phyloP scores from a whole-genome alignment of 2,797 vertebrate species.

The Danionella dracula region DNA sequence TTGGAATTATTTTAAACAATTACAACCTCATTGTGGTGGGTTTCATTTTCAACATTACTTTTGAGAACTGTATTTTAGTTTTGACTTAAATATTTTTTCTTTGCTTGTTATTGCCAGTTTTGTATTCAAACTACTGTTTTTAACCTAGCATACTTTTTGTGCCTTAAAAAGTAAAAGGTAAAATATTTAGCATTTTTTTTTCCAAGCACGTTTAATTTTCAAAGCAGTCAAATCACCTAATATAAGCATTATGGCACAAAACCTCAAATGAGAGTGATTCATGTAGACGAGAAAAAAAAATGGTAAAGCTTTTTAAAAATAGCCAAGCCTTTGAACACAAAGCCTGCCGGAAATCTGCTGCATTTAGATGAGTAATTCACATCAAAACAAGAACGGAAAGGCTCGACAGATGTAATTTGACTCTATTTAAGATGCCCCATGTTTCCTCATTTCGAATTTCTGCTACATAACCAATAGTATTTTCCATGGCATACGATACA shows the following conservation, averaged over 20 bases:
- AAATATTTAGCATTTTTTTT: too few relatives aligned
- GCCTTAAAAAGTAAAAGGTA: too few relatives aligned
- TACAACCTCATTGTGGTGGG: too few relatives aligned
- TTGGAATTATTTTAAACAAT: too few relatives aligned
- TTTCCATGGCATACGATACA: neutral
- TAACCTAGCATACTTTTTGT: too few relatives aligned
- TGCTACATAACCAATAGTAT: neutral
- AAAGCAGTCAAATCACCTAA: too few relatives aligned
- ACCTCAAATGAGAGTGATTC: neutral
- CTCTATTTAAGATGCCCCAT: constrained; percentile 1
- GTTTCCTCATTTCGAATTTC: constrained; percentile 19
- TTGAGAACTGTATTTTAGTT: too few relatives aligned
- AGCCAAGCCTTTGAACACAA: neutral
- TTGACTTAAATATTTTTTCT: too few relatives aligned
- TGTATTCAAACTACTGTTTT: too few relatives aligned
- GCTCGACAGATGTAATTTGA: constrained; percentile 1
- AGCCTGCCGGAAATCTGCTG: neutral
- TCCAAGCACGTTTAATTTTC: too few relatives aligned
- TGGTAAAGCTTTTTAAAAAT: neutral
- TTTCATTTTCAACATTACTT: too few relatives aligned
- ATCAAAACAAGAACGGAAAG: neutral
- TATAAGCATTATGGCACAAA: neutral
- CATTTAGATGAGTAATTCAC: constrained; percentile 4
- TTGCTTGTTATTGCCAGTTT: too few relatives aligned
- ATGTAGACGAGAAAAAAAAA: neutral